Evolutionary conservation across 2,797 vertebrate species (phyloP), one percentile per base, ranked within the genome.

Genomic region (Cichlasoma orientale): DNA sequence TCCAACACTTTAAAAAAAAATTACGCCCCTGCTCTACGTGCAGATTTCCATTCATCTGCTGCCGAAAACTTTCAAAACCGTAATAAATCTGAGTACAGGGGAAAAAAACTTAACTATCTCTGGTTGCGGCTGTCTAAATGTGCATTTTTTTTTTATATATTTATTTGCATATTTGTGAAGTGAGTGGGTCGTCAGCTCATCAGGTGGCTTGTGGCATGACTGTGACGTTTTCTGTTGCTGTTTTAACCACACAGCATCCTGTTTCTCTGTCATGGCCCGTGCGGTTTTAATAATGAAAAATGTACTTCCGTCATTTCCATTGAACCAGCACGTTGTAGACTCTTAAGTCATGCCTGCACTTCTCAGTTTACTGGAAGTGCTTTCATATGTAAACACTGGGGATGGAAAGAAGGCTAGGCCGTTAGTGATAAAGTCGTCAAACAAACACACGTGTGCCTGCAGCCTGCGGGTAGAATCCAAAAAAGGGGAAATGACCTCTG

Each of bases 231-330:
- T 91, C 77, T 93, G 89, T 92, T 90, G 88, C 90, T 89, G 74
- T 86, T 93, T 86, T 93, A 93, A 94, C 94, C 94, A 87, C 95
- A 94, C 70, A 72, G 88, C 93, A 92, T 95, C 95, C 95, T 95
- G 94, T 95, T 94, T 94, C 92, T 93, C 78, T 86, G 83, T 90
- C 89, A 88, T 41, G 85, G 86, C 88, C 90, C 56, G 36, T 93
- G 92, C 80, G 91, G 93, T 94, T 93, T 92, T 93, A 92, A 91
- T 93, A 91, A 94, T 94, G 91, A 95, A 94, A 95, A 92, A 90
- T 84, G 82, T 83, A 92, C 92, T 95, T 95, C 93, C 90, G 89
- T 95, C 93, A 92, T 94, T 95, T 95, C 93, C 92, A 94, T 91
- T 90, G 89, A 95, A 94, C 74, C 78, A 47, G 69, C 59, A 74